phyloP scores from a whole-genome alignment of 1,140 invertebrate species.

The Diabrotica undecimpunctata region DNA sequence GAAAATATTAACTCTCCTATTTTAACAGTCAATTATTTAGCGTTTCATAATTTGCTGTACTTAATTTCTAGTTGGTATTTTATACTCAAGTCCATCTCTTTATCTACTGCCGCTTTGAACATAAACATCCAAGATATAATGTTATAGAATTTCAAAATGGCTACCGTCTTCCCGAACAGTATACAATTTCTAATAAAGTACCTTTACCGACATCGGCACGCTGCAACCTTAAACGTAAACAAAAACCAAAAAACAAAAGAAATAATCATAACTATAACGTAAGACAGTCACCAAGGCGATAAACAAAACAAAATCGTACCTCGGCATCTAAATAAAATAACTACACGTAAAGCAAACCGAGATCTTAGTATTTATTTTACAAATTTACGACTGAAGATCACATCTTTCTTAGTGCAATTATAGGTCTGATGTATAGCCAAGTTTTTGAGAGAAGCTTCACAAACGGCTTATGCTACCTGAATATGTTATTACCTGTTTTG shows the following conservation, averaged over 20 bases:
- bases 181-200: conserved; percentile 22
- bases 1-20: too few relatives aligned
- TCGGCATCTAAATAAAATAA: conserved; percentile 23
- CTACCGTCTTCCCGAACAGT: conserved; percentile 12
- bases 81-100: too few relatives aligned
- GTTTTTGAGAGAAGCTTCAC: conserved; percentile 12
- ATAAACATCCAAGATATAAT: too few relatives aligned
- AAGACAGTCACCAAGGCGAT: conserved; percentile 22
- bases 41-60: too few relatives aligned
- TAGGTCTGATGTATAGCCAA: conserved; percentile 20
- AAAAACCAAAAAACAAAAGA: conserved; percentile 18
- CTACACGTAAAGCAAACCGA: conserved; percentile 20
- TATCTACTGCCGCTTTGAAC: too few relatives aligned
- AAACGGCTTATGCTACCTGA: conserved; percentile 23
- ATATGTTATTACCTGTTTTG: conserved; percentile 23
- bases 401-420: conserved; percentile 22
- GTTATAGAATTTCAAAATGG: neutral
- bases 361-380: conserved; percentile 21
- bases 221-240: neutral
- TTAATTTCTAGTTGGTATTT: too few relatives aligned
- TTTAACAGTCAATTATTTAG: too few relatives aligned
- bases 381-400: conserved; percentile 22
- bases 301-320: conserved; percentile 24
- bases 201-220: conserved; percentile 5
- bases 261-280: conserved; percentile 24